Base-by-base conservation (phyloP, 2,888 invertebrate species). In the Bombylius major region DNA sequence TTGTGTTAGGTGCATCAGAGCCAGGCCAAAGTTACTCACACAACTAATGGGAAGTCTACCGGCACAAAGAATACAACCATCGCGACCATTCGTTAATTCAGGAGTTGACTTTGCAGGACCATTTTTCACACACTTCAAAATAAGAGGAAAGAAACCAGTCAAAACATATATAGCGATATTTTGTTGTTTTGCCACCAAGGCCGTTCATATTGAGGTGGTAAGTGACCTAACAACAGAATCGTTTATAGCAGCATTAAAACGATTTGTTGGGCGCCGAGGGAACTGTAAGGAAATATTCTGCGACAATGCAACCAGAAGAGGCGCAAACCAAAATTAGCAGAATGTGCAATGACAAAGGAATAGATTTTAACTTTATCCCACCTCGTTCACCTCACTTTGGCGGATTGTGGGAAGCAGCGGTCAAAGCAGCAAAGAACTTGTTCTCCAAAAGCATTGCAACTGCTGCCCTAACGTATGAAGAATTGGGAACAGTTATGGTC, bases 401-500 rank as follows among this genome's bases (percentile, higher is more conserved):
- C 23, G 23, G 23, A 23, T 23, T 23, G 23, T 23, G 23, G 23
- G 23, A 3, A 23, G 23, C 23, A 23, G 23, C 23, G 23, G 23
- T 23, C 23, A 23, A 23, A 3, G 23, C 23, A 23, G 23, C 23
- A 3, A 23, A 23, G 11, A 7, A 39, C 11, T 13, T 47, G 14
- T 14, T 54, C 4, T 31, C 34, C 7, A 46, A 48, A 39, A 48
- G 4, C 5, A 5, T 48, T 7, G 7, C 14, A 6, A 47, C 36
- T 14, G 14, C 52, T 12, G 56, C 51, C 9, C 54, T 67, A 12
- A 65, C 62, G 1, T 64, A 59, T 45, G 63, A 66, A 58, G 65
- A 69, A 55, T 59, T 66, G 33, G 34, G 55, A n/a, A 68, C 65
- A 5, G 14, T 65, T 1, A 13, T 62, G 1, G 51, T 56, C 8